Conservation (phyloP, 2,797 vertebrate genomes). For the Galago senegalensis region DNA sequence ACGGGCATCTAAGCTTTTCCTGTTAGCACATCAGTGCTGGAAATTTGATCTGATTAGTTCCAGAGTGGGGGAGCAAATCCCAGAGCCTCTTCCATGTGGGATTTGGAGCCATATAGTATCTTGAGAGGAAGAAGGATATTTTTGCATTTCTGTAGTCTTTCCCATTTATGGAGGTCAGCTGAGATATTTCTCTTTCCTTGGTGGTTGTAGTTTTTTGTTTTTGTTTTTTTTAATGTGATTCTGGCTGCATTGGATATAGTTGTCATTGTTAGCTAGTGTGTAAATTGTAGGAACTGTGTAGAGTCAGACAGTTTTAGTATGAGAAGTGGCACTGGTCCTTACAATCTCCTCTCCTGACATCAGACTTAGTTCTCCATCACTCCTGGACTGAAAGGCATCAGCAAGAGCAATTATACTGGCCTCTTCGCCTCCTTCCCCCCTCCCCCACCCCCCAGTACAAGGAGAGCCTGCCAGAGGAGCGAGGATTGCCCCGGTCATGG, state of each 20-base stretch:
- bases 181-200: not conserved
- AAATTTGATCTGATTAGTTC: constrained; percentile 18
- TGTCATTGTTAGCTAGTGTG: not conserved
- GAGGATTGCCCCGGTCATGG: not conserved
- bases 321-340: not conserved
- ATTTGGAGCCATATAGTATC: not conserved
- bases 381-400: not conserved
- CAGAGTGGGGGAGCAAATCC: not conserved
- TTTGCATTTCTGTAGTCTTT: not conserved
- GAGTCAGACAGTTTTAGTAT: not conserved
- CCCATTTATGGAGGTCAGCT: not conserved
- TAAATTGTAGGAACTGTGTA: not conserved
- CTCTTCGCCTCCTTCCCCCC: rapidly evolving
- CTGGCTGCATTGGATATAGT: not conserved
- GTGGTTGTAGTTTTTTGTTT: not conserved
- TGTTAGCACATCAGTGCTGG: not conserved
- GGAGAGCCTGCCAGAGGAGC: not conserved
- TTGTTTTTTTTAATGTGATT: not conserved
- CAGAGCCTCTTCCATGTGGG: not conserved
- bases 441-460: rapidly evolving
- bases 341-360: not conserved
- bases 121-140: not conserved
- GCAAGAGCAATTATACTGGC: not conserved
- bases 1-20: not conserved
- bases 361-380: not conserved